These are phyloP conservation scores for Rhinoptilus africanus DNA, from an alignment of 2,113 vertebrate species.

Conservation along the genomic window DNA sequence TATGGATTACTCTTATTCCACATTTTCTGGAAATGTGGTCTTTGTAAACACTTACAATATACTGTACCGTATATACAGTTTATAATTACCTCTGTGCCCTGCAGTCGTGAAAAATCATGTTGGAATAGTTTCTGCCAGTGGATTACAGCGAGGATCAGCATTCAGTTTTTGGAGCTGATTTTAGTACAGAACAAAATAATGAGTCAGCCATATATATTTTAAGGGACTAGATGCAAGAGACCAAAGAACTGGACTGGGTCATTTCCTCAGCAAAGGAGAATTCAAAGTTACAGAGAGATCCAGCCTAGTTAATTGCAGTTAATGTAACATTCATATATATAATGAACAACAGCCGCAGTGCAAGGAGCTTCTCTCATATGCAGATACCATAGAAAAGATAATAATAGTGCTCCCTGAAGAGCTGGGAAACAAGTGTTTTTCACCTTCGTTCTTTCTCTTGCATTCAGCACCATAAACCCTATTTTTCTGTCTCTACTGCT, in stretches of 20 bases:
- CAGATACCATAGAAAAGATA: neutral
- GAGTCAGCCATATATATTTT: neutral
- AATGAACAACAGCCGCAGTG: neutral
- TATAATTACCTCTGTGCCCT: neutral
- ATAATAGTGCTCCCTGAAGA: neutral
- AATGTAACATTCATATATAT: neutral
- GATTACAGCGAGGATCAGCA: neutral
- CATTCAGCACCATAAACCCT: neutral
- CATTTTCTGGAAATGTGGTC: neutral
- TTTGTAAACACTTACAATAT: neutral
- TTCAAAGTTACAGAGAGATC: neutral
- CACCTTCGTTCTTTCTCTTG: neutral
- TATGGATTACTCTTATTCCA: neutral
- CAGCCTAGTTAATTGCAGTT: neutral
- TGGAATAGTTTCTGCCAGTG: neutral
- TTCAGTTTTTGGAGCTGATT: neutral
- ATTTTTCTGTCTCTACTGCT: neutral
- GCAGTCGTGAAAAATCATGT: neutral
- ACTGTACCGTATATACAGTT: neutral
- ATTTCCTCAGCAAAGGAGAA: neutral
- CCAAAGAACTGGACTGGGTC: neutral
- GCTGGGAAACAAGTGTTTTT: neutral
- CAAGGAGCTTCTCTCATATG: neutral
- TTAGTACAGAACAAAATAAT: neutral
- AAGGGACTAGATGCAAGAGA: neutral